Percentiles rank a stretch among this genome's conserved stretches.
Evolutionary conservation across 2,888 invertebrate species (phyloP).

Genomic region (Trichopria drosophilae): DNA sequence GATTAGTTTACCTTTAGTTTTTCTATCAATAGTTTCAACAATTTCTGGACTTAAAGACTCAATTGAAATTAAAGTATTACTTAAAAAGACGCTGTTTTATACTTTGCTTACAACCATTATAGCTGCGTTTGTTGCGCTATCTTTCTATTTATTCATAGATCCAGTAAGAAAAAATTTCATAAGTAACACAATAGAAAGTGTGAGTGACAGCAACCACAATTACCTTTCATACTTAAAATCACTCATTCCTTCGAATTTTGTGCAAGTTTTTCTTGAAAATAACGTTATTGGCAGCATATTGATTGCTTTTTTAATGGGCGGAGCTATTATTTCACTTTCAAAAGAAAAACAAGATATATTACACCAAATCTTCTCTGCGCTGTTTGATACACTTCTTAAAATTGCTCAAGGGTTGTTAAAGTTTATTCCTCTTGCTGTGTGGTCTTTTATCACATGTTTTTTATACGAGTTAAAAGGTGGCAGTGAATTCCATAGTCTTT

Average conservation of each 20-base stretch:
- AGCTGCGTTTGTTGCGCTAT: constrained; percentile 15
- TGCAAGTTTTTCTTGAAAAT: constrained; percentile 22
- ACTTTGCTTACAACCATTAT: constrained; percentile 16
- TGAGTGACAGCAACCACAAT: constrained; percentile 5
- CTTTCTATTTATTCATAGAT: constrained; percentile 6
- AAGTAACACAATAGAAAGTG: constrained; percentile 13
- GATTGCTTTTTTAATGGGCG: constrained; percentile 19
- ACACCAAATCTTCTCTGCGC: constrained; percentile 18
- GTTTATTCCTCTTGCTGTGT: constrained; percentile 18
- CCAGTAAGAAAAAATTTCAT: constrained; percentile 17
- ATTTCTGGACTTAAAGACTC: constrained; percentile 14
- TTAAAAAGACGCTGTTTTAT: constrained; percentile 15
- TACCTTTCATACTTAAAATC: constrained; percentile 19
- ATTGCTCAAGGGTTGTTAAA: constrained; percentile 19
- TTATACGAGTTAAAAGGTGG: constrained; percentile 16
- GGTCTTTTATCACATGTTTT: constrained; percentile 19
- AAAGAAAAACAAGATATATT: constrained; percentile 21
- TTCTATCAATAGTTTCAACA: constrained; percentile 15
- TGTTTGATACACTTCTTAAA: constrained; percentile 19
- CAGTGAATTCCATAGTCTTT: constrained; percentile 17
- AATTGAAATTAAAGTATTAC: constrained; percentile 10
- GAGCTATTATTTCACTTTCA: constrained; percentile 21
- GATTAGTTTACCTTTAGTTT: constrained; percentile 17
- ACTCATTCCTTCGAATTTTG: constrained; percentile 21
- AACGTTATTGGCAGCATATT: constrained; percentile 17